A percentile compares a stretch with the other conserved stretches of the same genome.
Evolutionary conservation across 2,888 invertebrate species (phyloP).

Genomic region (Microchrysa polita): DNA sequence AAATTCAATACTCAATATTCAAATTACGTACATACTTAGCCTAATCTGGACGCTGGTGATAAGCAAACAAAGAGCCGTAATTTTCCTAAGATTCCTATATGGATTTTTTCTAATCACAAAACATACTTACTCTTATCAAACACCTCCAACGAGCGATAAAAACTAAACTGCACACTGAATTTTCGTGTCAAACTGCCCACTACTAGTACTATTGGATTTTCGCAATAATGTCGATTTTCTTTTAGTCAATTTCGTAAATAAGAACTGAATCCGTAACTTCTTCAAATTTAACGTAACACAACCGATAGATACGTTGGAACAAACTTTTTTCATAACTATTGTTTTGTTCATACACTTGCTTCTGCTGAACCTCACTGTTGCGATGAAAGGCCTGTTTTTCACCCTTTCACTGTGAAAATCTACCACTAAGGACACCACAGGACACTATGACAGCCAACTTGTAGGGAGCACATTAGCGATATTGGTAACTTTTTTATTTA

Average conservation of each 20-base stretch:
- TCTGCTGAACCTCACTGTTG: slow-evolving; percentile 1
- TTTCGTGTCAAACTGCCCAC: slow-evolving; percentile 25
- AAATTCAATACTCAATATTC: no score
- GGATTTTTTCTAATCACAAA: no score
- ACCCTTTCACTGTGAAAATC: background rate
- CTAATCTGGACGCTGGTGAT: no score
- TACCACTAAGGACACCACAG: slow-evolving; percentile 29
- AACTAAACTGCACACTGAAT: background rate
- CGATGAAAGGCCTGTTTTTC: background rate
- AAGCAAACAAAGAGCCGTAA: no score
- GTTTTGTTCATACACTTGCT: slow-evolving; percentile 5
- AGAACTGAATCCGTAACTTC: slow-evolving; percentile 16
- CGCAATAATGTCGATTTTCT: slow-evolving; percentile 24
- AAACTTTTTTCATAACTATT: slow-evolving; percentile 40
- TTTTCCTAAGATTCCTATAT: no score
- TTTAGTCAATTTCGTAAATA: slow-evolving; percentile 34
- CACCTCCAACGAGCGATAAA: no score
- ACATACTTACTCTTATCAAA: no score
- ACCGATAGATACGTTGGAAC: background rate
- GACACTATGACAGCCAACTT: slow-evolving; percentile 13
- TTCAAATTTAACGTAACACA: slow-evolving; percentile 7
- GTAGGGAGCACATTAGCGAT: slow-evolving; percentile 23
- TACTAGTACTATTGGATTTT: slow-evolving; percentile 4
- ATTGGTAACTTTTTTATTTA: background rate
- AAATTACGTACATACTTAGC: no score